A percentile compares a stretch with the other conserved stretches of the same genome.
Evolutionary conservation across 2,888 invertebrate species (phyloP).

Genomic region (Caenorhabditis japonica): DNA sequence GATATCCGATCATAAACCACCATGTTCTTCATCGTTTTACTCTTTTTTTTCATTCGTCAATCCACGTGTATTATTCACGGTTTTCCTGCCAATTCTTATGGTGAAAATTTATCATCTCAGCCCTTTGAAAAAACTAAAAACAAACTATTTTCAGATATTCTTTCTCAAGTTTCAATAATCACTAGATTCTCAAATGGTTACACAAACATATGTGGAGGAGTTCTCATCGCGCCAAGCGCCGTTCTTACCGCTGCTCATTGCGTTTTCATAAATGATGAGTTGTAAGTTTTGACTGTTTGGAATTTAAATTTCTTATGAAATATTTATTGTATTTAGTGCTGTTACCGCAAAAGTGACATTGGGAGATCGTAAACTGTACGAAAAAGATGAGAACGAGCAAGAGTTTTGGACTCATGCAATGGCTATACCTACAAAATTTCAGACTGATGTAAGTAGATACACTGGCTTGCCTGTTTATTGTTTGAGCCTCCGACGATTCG

Average conservation of each 20-base stretch:
- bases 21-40: not conserved
- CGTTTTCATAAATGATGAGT: constrained; percentile 15
- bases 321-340: constrained; percentile 15
- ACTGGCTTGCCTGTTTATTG: too few relatives aligned
- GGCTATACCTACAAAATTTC: constrained; percentile 14
- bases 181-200: constrained; percentile 18
- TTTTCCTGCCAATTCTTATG: constrained; percentile 28
- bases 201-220: constrained; percentile 38
- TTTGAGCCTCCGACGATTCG: too few relatives aligned
- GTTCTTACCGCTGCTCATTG: constrained; percentile 46
- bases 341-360: constrained; percentile 15
- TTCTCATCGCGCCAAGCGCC: constrained; percentile 35
- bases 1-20: too few relatives aligned
- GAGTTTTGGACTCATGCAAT: constrained; percentile 40
- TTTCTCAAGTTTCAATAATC: constrained; percentile 36
- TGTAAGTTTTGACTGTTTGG: constrained; percentile 6
- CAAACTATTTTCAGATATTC: constrained; percentile 21
- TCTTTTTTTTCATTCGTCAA: not conserved
- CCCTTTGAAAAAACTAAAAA: not conserved
- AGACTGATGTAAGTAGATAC: constrained; percentile 23
- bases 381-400: constrained; percentile 28
- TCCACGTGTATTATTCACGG: constrained; percentile 30
- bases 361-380: constrained; percentile 21
- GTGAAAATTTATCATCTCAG: constrained; percentile 1
- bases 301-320: not conserved